Evolutionary conservation across 2,888 invertebrate species (phyloP).

Genomic region (Lochmaea capreae): DNA sequence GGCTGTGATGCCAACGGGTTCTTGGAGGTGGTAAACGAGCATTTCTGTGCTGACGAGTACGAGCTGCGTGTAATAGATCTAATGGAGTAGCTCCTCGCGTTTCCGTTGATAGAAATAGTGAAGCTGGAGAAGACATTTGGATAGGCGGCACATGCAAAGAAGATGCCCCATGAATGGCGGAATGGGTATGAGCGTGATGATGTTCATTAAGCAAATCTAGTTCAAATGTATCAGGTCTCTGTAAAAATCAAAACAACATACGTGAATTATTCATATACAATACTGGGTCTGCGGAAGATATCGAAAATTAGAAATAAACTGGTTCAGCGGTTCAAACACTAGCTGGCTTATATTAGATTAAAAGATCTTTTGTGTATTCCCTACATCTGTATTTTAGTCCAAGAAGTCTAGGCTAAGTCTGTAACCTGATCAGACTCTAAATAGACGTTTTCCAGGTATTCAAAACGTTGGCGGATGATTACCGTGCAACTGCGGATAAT

Average conservation of each 20-base stretch:
- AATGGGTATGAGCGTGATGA: slow-evolving; percentile 59
- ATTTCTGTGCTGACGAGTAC: slow-evolving; percentile 56
- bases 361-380: no score
- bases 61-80: slow-evolving; percentile 64
- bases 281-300: no score
- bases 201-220: slow-evolving; percentile 63
- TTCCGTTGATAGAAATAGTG: slow-evolving; percentile 64
- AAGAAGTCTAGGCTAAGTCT: no score
- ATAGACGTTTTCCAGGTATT: no score
- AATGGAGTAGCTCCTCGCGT: slow-evolving; percentile 63
- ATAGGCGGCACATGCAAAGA: slow-evolving; percentile 65
- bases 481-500: no score
- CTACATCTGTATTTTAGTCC: no score
- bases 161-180: slow-evolving; percentile 57
- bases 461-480: no score
- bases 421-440: no score
- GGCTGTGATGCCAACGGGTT: slow-evolving; percentile 66
- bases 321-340: no score
- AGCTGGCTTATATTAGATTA: no score
- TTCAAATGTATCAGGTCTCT: slow-evolving; percentile 62
- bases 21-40: slow-evolving; percentile 54
- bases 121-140: slow-evolving; percentile 65
- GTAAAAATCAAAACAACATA: slow-evolving; percentile 21
- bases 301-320: no score
- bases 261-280: no score